Conservation (phyloP, 2,113 vertebrate species). For the Tor tambroides region DNA sequence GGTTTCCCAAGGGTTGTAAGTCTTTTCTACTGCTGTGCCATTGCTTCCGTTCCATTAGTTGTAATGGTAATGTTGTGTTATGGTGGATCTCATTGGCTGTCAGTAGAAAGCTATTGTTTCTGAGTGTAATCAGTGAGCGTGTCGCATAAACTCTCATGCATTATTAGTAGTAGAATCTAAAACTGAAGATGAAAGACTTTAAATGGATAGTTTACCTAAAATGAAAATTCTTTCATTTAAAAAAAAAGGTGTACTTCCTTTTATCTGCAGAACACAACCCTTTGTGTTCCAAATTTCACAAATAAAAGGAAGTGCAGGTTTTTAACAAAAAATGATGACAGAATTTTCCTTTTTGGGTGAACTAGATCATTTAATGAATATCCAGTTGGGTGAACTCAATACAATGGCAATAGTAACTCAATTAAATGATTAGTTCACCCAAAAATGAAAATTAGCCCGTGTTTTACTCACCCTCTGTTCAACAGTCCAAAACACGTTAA, state of each 20-base stretch:
- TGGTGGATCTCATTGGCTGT: neutral
- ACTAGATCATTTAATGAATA: neutral
- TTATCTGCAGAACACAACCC: neutral
- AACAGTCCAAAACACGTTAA: too few relatives aligned
- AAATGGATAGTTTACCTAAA: neutral
- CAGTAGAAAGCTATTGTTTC: constrained; percentile 2
- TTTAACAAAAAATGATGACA: too few relatives aligned
- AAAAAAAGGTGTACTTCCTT: too few relatives aligned
- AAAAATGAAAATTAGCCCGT: too few relatives aligned
- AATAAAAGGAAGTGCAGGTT: neutral
- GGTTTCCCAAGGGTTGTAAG: neutral
- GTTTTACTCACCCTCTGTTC: too few relatives aligned
- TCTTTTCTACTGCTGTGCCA: neutral
- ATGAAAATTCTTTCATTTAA: neutral
- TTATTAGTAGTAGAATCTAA: neutral
- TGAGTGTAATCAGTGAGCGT: neutral
- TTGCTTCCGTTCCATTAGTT: neutral
- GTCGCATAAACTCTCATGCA: constrained; percentile 3
- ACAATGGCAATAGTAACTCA: neutral
- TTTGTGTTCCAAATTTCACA: neutral
- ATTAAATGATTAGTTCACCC: neutral
- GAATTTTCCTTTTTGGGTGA: too few relatives aligned
- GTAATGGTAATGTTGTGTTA: constrained; percentile 10
- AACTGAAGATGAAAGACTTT: neutral
- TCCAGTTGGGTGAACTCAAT: neutral